phyloP scores from a whole-genome alignment of 2,797 vertebrate species.

The Argyrosomus regius region DNA sequence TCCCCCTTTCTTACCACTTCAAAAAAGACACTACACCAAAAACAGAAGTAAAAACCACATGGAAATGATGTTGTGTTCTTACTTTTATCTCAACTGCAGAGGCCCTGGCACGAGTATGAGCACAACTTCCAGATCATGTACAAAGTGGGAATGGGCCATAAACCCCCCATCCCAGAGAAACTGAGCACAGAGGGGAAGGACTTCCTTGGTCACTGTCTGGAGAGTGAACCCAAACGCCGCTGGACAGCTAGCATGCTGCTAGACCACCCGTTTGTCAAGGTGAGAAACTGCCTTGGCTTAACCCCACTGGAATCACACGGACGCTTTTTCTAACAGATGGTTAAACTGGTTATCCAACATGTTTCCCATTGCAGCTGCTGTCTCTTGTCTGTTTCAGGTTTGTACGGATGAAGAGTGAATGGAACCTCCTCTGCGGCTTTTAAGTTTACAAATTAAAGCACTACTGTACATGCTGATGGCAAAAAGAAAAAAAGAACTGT shows the following conservation, averaged over 20 bases:
- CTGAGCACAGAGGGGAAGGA: conserved; percentile 98
- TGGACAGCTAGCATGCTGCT: conserved; percentile 98
- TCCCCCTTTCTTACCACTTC: neutral
- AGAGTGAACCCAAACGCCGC: conserved; percentile 96
- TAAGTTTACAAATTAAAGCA: conserved; percentile 87
- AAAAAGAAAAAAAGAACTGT: conserved; percentile 72
- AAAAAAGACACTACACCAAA: neutral
- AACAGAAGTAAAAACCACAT: neutral
- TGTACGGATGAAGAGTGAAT: conserved; percentile 99
- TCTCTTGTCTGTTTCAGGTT: conserved; percentile 85
- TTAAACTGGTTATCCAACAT: neutral
- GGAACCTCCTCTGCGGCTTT: conserved; percentile 69
- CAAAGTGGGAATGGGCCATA: conserved; percentile 99
- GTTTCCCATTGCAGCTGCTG: neutral
- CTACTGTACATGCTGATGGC: conserved; percentile 94
- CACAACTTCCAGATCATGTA: conserved; percentile 99
- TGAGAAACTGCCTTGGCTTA: conserved; percentile 53
- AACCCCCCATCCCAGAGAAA: conserved; percentile 96
- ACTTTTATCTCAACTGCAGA: conserved; percentile 78
- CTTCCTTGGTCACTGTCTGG: conserved; percentile 95
- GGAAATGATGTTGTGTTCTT: conserved; percentile 13
- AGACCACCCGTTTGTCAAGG: conserved; percentile 99
- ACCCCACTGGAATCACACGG: neutral
- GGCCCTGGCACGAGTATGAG: conserved; percentile 99
- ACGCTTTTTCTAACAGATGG: neutral